Evolutionary conservation across 2,888 invertebrate species (phyloP).

Genomic region (Melanophora roralis): DNA sequence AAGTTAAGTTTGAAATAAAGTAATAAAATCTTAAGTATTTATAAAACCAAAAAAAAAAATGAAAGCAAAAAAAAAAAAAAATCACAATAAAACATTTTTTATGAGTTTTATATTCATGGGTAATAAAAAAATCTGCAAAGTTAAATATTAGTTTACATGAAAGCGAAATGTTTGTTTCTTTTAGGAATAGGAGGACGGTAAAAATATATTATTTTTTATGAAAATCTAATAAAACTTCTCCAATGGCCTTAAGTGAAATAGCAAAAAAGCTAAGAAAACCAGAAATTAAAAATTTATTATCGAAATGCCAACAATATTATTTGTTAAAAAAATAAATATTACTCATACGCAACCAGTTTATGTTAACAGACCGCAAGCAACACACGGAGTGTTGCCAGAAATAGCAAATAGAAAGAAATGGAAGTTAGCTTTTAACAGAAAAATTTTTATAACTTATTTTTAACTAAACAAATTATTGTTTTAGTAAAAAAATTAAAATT

Average conservation of each 20-base stretch:
- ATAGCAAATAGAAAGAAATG: background rate
- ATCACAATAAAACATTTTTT: conserved; percentile 54
- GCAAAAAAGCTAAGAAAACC: background rate
- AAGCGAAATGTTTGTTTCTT: background rate
- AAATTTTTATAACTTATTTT: no score
- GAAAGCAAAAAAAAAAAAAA: background rate
- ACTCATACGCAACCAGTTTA: conserved; percentile 41
- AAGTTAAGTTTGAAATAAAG: background rate
- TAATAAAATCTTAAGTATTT: conserved; percentile 6
- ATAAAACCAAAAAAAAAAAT: background rate
- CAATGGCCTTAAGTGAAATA: conserved; percentile 24
- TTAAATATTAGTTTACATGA: background rate
- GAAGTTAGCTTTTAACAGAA: no score
- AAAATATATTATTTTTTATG: conserved; percentile 3
- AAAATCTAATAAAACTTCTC: conserved; percentile 34
- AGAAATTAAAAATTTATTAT: conserved; percentile 58
- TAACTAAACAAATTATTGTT: no score
- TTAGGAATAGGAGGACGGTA: background rate
- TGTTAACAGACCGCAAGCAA: background rate
- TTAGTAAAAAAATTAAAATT: no score
- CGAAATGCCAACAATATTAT: background rate
- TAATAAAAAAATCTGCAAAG: conserved; percentile 20
- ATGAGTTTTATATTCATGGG: conserved; percentile 51
- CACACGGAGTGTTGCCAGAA: background rate
- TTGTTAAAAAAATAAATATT: conserved; percentile 34